These are phyloP conservation scores for Sinosuthora webbiana DNA, from an alignment of 2,113 vertebrate genomes.

Conservation along the genomic window DNA sequence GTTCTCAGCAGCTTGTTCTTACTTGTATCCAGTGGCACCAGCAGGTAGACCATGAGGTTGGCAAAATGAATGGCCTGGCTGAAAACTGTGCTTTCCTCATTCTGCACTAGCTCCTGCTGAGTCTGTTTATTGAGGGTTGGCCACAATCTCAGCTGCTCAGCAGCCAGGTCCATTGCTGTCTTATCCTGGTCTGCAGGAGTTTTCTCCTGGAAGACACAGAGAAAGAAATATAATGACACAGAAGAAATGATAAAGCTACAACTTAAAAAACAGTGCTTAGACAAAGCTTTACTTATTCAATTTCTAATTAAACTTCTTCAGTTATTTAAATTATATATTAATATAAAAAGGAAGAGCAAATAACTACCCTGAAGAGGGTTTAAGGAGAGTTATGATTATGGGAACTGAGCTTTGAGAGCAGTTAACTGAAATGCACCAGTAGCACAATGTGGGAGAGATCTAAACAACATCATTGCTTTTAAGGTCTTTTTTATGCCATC, in stretches of 20 bases:
- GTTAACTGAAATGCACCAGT: not conserved
- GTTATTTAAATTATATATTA: not conserved
- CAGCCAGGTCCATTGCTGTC: conserved; percentile 94
- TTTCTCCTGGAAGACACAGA: conserved; percentile 69
- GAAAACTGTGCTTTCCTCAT: conserved; percentile 96
- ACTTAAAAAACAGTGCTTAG: not conserved
- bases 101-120: conserved; percentile 92
- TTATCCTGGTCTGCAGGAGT: conserved; percentile 73
- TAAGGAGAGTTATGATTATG: not conserved
- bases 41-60: conserved; percentile 97
- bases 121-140: conserved; percentile 85
- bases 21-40: conserved; percentile 94
- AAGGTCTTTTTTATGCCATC: not conserved
- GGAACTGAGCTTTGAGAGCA: not conserved
- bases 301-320: not conserved
- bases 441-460: not conserved
- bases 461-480: not conserved
- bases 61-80: conserved; percentile 98
- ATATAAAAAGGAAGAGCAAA: not conserved
- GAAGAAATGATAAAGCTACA: not conserved
- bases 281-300: not conserved
- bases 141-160: conserved; percentile 90
- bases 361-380: not conserved
- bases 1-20: conserved; percentile 90
- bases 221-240: not conserved